Evolutionary conservation across 2,113 vertebrate genomes (phyloP), one percentile per base, ranked within the genome.

Genomic region (human): DNA sequence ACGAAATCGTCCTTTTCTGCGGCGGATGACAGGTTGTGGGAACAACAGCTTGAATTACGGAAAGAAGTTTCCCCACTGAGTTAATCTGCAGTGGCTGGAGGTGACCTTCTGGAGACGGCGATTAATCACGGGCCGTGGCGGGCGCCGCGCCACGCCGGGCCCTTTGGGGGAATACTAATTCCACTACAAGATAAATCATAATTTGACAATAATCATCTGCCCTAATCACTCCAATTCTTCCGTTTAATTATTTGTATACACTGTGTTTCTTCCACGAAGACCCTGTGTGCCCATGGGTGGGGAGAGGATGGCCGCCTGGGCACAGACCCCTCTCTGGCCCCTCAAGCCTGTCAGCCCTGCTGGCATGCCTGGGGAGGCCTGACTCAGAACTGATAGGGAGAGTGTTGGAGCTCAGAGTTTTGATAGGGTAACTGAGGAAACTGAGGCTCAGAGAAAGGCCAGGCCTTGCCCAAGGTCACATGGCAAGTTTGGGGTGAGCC

Each of bases 161-260:
- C 99, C 98, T 98, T 98, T 98, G 98, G 98, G 98, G 96, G 97
- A 98, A 96, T 98, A 98, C 98, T 99, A 98, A 99, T 99, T 99
- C 98, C 97, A 98, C 97, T 98, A 98, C 96, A 98, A 99, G 98
- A 99, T 99, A 99, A 99, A 99, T 99, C 98, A 99, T 99, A 99
- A 98, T 98, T 98, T 99, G 98, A 99, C 99, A 99, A 99, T 98
- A 98, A 99, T 99, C 98, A 99, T 98, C 98, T 99, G 98, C 99
- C 98, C 98, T 99, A 99, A 99, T 99, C 98, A 99, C 98, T 98
- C 98, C 14, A 38, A 98, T 98, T 98, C 98, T 98, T 98, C 98
- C 93, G 52, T 98, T 98, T 98, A 98, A 98, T 99, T 99, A 98
- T 99, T 99, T 99, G 98, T 98, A 98, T 98, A 98, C 98, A 98